Base-by-base conservation (phyloP, 2,888 invertebrate species). In the Atethmia centrago region DNA sequence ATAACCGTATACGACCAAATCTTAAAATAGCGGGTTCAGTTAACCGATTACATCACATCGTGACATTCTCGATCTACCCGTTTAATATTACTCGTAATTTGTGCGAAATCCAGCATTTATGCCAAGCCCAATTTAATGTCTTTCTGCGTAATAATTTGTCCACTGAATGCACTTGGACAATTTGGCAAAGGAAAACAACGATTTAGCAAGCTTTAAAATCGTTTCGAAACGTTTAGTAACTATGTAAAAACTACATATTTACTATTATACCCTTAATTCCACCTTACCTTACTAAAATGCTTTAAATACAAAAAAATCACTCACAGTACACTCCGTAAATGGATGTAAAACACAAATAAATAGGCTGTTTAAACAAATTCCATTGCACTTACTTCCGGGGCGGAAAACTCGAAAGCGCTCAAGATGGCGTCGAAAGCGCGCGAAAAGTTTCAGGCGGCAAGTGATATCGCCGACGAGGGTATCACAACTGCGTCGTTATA, bases 61-160 rank as follows among this genome's bases (percentile, higher is more conserved):
- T 92, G 94, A 94, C 94, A 93, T 92, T 93, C 92, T 91, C 88
- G 88, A 91, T 88, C 87, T 85, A 86, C 86, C 83, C 88, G 90
- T 90, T 93, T 92, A 93, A 94, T 93, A 93, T 91, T 89, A 91
- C 90, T 90, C 87, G 89, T 90, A 91, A 92, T 89, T 91, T 91
- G 88, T 87, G 87, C 85, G 90, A 93, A 92, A 92, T 90, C 89
- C 88, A 90, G 88, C 88, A 85, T 89, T 90, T 92, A 92, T 92
- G 94, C 93, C 93, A 94, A 94, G 92, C 89, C 88, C 87, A 91
- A 93, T 94, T 93, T 93, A 93, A 94, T 93, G 88, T 91, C 76
- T 91, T 92, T 91, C 91, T 89, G 89, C 85, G 92, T 90, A 92
- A 92, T 93, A 91, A 94, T 94, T 93, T 91, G 87, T 88, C 84